Evolutionary conservation across 2,888 invertebrate species (phyloP).

Genomic region (Balanococcus diminutus): DNA sequence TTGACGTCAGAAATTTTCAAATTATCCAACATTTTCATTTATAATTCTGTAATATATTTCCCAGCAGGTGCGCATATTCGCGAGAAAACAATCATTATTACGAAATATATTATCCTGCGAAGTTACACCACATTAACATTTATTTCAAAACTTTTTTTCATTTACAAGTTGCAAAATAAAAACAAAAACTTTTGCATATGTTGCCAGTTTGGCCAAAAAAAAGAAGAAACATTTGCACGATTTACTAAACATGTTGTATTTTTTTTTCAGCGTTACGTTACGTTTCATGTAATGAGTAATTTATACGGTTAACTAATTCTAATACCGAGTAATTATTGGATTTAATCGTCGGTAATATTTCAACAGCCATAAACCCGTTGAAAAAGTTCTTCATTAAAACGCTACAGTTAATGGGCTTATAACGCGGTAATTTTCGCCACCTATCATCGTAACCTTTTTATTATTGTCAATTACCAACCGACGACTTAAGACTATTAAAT

Average conservation of each 20-base stretch:
- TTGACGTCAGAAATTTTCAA: no score
- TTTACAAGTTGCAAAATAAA: not conserved
- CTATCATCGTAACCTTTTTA: not conserved
- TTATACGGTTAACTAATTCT: slow-evolving; percentile 12
- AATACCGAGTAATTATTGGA: not conserved
- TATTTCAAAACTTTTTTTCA: not conserved
- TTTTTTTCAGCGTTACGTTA: not conserved
- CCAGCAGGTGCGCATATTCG: not conserved
- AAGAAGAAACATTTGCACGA: not conserved
- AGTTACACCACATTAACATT: not conserved
- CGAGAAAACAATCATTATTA: not conserved
- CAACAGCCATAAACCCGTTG: not conserved
- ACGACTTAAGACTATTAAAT: no score
- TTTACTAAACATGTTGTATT: not conserved
- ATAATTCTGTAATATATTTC: not conserved
- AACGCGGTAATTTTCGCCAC: not conserved
- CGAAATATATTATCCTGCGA: not conserved
- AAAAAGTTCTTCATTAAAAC: not conserved
- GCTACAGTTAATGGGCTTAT: not conserved
- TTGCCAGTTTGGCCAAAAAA: not conserved
- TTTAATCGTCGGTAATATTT: not conserved
- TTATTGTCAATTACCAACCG: not conserved
- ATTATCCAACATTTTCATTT: no score
- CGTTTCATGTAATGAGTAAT: not conserved
- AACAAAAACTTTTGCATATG: not conserved